Evolutionary conservation across 2,888 invertebrate species (phyloP), one percentile per base, ranked within the genome.

Genomic region (Drosophila quasianomalipes): DNA sequence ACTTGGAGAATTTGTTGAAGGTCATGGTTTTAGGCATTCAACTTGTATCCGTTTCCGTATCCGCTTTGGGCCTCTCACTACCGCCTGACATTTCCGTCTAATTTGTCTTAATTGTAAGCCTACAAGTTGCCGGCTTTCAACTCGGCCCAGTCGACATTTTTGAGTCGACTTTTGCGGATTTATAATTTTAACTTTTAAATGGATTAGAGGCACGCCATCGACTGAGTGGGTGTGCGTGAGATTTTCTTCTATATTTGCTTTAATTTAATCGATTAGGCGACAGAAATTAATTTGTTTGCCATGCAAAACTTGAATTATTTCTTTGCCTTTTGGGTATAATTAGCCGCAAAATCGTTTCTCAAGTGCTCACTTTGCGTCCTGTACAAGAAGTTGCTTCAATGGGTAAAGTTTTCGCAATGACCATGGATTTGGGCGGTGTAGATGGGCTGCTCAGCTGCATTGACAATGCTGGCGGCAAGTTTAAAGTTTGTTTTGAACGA

Each of bases 401-500:
- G 66, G 57, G 14, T 35, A 70, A 85, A 74, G 64, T 83, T 76
- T 81, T 35, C 35, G 26, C 76, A 47, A n/a, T 69, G 72, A 66
- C 81, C 81, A 58, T 72, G 81, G 63, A 52, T 52, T 60, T 53
- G n/a, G 44, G 39, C 3, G n/a, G 19, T 33, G 33, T 12, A 22
- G 22, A 10, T 22, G 49, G 30, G 28, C 55, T 60, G 31, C 39
- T 35, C 35, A 51, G 51, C 60, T 73, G 85, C 83, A 88, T 85
- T 85, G 87, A 77, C 76, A 78, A 74, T 61, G 72, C 55, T 54
- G 60, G 66, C 33, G 70, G 65, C 59, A 80, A 85, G 72, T 88
- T 86, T 89, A 89, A 89, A 88, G 87, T 90, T 88, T 89, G 87
- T 88, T 88, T 69, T 82, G 89, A 84, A 74, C 86, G 78, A 89